Percentiles rank a stretch among this genome's conserved stretches.
Evolutionary conservation across 2,797 vertebrate species (phyloP).

Genomic region (Anguilla megastoma): DNA sequence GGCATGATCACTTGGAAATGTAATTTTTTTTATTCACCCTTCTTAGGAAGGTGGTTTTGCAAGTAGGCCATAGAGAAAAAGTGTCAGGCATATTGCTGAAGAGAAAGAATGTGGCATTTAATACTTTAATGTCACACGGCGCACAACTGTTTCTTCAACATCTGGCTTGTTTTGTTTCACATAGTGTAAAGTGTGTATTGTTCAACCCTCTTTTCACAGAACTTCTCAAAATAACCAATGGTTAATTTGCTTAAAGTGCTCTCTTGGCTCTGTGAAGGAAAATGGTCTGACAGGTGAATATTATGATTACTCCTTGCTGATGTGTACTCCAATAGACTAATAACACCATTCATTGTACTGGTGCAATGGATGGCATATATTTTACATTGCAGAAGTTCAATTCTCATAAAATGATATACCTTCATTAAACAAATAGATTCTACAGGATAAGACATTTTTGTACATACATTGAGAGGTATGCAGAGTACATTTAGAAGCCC

Average conservation of each 20-base stretch:
- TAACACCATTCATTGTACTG: background rate
- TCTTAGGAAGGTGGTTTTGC: conserved; percentile 1
- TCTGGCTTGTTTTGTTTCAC: background rate
- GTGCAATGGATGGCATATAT: background rate
- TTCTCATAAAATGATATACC: background rate
- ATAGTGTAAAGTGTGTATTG: background rate
- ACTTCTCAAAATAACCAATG: background rate
- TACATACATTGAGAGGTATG: background rate
- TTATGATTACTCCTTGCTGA: background rate
- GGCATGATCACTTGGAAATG: conserved; percentile 4
- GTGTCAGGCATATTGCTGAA: background rate
- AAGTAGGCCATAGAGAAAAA: background rate
- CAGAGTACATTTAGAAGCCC: background rate
- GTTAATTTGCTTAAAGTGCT: background rate
- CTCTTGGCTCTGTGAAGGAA: background rate
- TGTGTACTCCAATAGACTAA: background rate
- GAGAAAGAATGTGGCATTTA: background rate
- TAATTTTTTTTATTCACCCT: background rate
- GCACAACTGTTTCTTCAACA: conserved; percentile 1
- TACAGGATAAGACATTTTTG: background rate
- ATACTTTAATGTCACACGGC: background rate
- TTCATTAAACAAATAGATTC: background rate
- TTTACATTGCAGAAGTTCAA: background rate
- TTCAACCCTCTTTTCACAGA: background rate
- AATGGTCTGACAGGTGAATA: background rate